phyloP scores from a whole-genome alignment of 1,140 invertebrate species.

The Protaetia brevitarsis region DNA sequence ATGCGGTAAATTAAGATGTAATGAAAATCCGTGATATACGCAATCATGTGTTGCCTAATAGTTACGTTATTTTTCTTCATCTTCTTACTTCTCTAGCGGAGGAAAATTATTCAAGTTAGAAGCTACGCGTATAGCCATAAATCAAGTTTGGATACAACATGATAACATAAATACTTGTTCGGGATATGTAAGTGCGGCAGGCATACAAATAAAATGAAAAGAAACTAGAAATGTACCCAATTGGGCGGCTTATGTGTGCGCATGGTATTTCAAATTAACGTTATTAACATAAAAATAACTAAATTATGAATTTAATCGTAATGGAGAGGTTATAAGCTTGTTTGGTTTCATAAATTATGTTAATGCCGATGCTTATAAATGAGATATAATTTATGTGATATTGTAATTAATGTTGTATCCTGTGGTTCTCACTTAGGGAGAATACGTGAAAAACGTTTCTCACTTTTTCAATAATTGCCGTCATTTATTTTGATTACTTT shows the following conservation, averaged over 20 bases:
- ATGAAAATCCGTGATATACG: neutral
- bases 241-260: neutral
- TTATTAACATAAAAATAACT: neutral
- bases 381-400: conserved; percentile 6
- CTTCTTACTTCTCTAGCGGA: neutral
- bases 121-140: neutral
- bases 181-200: neutral
- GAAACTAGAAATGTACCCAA: too few species aligned
- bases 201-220: neutral
- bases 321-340: neutral
- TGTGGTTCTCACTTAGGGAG: neutral
- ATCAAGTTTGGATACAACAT: neutral
- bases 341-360: conserved; percentile 5
- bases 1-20: too few species aligned
- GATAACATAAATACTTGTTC: conserved; percentile 11
- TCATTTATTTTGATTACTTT: neutral
- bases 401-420: neutral
- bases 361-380: conserved; percentile 7
- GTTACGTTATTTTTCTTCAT: neutral
- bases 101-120: neutral
- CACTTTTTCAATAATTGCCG: neutral
- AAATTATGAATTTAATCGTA: conserved; percentile 4
- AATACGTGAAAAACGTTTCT: neutral
- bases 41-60: neutral
- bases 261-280: neutral